These are phyloP conservation scores for Trichoplusia ni DNA, from an alignment of 1,140 invertebrate genomes.

Conservation along the genomic window DNA sequence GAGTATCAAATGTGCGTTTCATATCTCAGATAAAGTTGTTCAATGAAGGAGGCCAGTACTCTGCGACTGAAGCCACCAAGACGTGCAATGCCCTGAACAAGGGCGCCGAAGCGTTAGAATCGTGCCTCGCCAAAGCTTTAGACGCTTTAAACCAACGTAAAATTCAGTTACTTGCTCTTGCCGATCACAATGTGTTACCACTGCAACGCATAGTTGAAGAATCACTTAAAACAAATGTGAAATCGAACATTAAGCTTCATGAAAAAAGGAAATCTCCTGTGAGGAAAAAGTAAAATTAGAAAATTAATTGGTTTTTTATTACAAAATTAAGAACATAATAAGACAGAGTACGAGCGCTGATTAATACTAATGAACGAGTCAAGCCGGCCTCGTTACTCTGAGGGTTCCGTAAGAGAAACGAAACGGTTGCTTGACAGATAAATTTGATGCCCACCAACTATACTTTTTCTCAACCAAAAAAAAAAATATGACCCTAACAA, in stretches of 20 bases:
- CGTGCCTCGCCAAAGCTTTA: slow-evolving; percentile 38
- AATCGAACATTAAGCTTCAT: slow-evolving; percentile 31
- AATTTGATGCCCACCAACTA: too few relatives aligned
- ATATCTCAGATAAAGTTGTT: slow-evolving; percentile 58
- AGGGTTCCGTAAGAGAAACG: too few relatives aligned
- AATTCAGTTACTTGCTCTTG: slow-evolving; percentile 46
- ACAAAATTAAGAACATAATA: too few relatives aligned
- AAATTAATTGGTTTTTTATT: background rate
- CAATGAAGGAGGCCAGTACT: slow-evolving; percentile 58
- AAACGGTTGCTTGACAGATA: too few relatives aligned
- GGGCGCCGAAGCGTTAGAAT: slow-evolving; percentile 54
- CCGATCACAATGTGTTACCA: slow-evolving; percentile 53
- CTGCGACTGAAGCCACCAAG: slow-evolving; percentile 52
- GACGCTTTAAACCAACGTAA: slow-evolving; percentile 53
- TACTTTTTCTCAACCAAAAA: too few relatives aligned
- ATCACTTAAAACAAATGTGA: slow-evolving; percentile 34
- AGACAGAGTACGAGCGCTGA: too few relatives aligned
- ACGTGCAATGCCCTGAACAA: slow-evolving; percentile 46
- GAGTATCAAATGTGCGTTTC: slow-evolving; percentile 59
- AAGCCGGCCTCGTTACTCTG: too few relatives aligned
- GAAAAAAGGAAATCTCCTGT: slow-evolving; percentile 38
- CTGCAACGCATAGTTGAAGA: slow-evolving; percentile 50
- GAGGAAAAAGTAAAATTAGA: background rate
- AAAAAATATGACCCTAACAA: too few relatives aligned
- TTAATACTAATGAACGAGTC: too few relatives aligned